Base-by-base conservation (phyloP, 2,888 invertebrate genomes). In the Tupiocoris notatus region DNA sequence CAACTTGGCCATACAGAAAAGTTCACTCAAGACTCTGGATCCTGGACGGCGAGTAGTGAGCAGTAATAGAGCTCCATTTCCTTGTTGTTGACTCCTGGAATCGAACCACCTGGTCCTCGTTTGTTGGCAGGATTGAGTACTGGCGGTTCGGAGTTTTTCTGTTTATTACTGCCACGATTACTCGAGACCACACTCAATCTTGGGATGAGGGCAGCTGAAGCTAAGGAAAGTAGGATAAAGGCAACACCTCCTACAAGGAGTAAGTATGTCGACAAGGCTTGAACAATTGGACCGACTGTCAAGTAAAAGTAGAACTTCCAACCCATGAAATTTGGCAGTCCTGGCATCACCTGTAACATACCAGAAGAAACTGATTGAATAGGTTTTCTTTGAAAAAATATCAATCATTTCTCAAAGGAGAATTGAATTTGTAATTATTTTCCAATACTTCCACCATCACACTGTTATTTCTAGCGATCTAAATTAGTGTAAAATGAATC, bases 291-390 rank as follows among this genome's bases (percentile, higher is more conserved):
- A 1, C 92, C 82, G 2, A 91, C 86, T 82, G 91, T 91, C 2
- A 94, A 84, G 83, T 94, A 93, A 12, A 94, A 83, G 78, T 87
- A 86, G 84, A 93, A 93, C 22, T 89, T 88, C 24, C 86, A 85
- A 75, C 87, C 86, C 80, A 94, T 83, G 0, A 83, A 82, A 0
- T 88, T 85, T 0, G 93, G 90, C 1, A 94, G 85, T 1, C 86
- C 84, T 81, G 88, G 86, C 89, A 94, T 88, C 82, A 89, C 88
- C 93, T 93, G 87, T 25, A 84, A 20, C 61, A 61, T 12, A 57
- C 18, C 18, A 57, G n/a, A 57, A 57, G n/a, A 18, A 2, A 57
- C 57, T n/a, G n/a, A n/a, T n/a, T n/a, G n/a, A n/a, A n/a, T n/a
- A n/a, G n/a, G n/a, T n/a, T n/a, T n/a, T n/a, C n/a, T n/a, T n/a